Conservation (phyloP, 2,888 invertebrate genomes). For the Noctuana brunneofusca region DNA sequence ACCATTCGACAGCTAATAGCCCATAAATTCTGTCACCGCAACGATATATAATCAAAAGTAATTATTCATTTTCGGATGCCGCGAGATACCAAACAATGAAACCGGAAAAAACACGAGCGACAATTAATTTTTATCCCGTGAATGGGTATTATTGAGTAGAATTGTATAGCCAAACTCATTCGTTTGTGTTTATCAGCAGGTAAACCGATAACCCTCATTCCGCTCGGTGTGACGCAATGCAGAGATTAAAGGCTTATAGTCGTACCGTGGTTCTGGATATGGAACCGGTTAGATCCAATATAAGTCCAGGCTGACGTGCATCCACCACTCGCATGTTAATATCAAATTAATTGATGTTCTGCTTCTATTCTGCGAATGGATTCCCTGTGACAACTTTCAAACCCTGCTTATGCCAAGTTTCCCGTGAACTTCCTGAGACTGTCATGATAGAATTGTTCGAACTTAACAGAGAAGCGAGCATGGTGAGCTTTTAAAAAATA, state of each 20-base stretch:
- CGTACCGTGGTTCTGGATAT: constrained; percentile 62
- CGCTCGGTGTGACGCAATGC: constrained; percentile 77
- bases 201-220: constrained; percentile 79
- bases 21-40: constrained; percentile 64
- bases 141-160: constrained; percentile 65
- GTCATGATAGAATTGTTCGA: constrained; percentile 16
- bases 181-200: constrained; percentile 77
- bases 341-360: constrained; percentile 48
- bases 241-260: constrained; percentile 78
- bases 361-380: constrained; percentile 35
- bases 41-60: constrained; percentile 61
- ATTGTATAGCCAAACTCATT: constrained; percentile 63
- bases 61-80: constrained; percentile 55
- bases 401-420: constrained; percentile 4
- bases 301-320: constrained; percentile 63
- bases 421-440: constrained; percentile 7
- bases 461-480: constrained; percentile 15
- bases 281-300: constrained; percentile 67
- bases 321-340: constrained; percentile 55
- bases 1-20: constrained; percentile 58
- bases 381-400: constrained; percentile 36
- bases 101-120: constrained; percentile 56
- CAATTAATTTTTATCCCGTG: constrained; percentile 71
- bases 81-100: constrained; percentile 52
- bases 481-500: constrained; percentile 29